Evolutionary conservation across 2,888 invertebrate genomes (phyloP), one percentile per base, ranked within the genome.

Genomic region (Anagyrus pseudococci): DNA sequence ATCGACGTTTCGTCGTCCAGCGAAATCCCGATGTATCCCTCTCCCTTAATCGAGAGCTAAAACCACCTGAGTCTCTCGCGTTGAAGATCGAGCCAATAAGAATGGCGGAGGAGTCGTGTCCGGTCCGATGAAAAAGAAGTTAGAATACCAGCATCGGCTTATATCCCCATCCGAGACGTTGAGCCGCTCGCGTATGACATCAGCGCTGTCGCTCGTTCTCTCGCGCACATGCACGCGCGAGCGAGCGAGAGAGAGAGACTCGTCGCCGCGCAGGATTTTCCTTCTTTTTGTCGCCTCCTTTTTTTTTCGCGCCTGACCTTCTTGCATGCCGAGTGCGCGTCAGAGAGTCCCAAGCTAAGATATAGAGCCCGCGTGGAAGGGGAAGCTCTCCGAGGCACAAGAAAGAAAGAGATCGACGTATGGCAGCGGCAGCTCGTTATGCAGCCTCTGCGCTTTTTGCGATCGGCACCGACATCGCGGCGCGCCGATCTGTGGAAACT

Each of bases 391-490:
- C n/a, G n/a, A n/a, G n/a, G n/a, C 33, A 13, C 7, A 33, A 33
- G 13, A 13, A 13, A 33, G 33, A 33, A 33, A 33, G 6, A 33
- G 33, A n/a, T n/a, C 33, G 33, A 6, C 33, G 33, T n/a, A n/a
- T 6, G 33, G 7, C 33, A 33, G 33, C 33, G 33, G 67, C n/a
- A n/a, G 71, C 69, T 70, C 71, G 72, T 73, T 73, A 67, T 67
- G 68, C 70, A 65, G 70, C 17, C 25, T n/a, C n/a, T n/a, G 13
- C 61, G 57, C 66, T 68, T 71, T 72, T 73, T 72, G 70, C 68
- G 50, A 62, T 55, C 62, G 50, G 33, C 49, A 47, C 41, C 47
- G 41, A 26, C 41, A 25, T 22, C 15, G 19, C 44, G 44, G 2
- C n/a, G n/a, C n/a, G n/a, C n/a, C n/a, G 19, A 33, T 58, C 55